Conservation (phyloP, 2,888 invertebrate genomes). For the Acheta domesticus region DNA sequence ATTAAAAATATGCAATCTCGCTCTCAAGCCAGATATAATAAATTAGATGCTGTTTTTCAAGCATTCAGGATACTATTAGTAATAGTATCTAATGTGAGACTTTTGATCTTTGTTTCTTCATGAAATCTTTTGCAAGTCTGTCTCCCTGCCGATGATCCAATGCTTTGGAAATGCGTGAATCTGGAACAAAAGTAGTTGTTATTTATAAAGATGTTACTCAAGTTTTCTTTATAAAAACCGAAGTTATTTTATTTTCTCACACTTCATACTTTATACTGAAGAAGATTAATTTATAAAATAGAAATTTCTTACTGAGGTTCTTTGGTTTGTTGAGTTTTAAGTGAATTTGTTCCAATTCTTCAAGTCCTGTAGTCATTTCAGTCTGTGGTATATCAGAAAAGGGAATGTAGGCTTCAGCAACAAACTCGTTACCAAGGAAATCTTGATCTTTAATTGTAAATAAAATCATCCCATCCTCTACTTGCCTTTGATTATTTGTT, state of each 20-base stretch:
- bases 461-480: constrained; percentile 69
- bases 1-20: too few relatives aligned
- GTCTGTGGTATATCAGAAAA: constrained; percentile 71
- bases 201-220: too few relatives aligned
- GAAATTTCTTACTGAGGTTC: constrained; percentile 54
- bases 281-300: background rate
- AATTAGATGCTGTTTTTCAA: too few relatives aligned
- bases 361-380: constrained; percentile 54
- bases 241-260: background rate
- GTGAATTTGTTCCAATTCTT: constrained; percentile 67
- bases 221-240: too few relatives aligned
- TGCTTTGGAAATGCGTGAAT: constrained; percentile 69
- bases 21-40: too few relatives aligned
- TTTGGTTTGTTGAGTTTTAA: constrained; percentile 68
- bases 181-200: constrained; percentile 46
- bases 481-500: constrained; percentile 65
- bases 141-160: constrained; percentile 81
- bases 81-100: background rate
- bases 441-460: constrained; percentile 96
- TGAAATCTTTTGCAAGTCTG: constrained; percentile 82
- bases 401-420: constrained; percentile 88
- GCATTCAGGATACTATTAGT: too few relatives aligned
- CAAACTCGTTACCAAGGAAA: constrained; percentile 88
- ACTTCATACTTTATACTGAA: background rate
- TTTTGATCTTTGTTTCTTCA: constrained; percentile 73